Evolutionary conservation across 2,888 invertebrate species (phyloP), one percentile per base, ranked within the genome.

Genomic region (Caenorhabditis sp.): DNA sequence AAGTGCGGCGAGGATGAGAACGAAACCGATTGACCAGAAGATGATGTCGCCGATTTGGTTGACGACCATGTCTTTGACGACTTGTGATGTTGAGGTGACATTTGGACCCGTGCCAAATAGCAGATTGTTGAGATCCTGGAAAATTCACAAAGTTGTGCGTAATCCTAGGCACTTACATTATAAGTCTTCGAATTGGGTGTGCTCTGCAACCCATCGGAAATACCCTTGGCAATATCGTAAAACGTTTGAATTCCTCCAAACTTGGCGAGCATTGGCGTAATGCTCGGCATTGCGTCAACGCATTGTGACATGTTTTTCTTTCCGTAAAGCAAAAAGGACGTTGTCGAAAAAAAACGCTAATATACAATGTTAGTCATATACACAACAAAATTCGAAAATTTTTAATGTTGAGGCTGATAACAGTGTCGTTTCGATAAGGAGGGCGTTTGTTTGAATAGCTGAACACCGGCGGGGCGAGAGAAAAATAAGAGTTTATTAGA

Each of bases 171-270:
- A 66, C 71, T 49, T 59, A 73, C 72, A 26, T 73, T 62, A 58
- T 68, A 73, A 14, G 74, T 75, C 31, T 71, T 64, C 26, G 67
- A 54, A 57, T 63, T 27, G 21, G 76, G 67, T 27, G 68, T 63
- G 53, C 66, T 72, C 66, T 79, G 79, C 37, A 79, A 26, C 12
- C 79, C 79, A 59, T 79, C 75, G 37, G 77, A 66, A 23, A 79
- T 79, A 14, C 77, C 77, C 43, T 77, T 77, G 8, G 76, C 68
- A n/a, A 79, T 79, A 17, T 26, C 24, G 54, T 79, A 79, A 49
- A 79, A 79, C n/a, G 58, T 57, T 36, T 55, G 21, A 57, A 65
- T 65, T 24, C 68, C 72, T 1, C 72, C 72, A 51, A 73, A 73
- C 17, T 51, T 50, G 6, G 68, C 64, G 24, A 53, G 58, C 72